phyloP scores from a whole-genome alignment of 1,140 invertebrate genomes.

The Pectinophora gossypiella region DNA sequence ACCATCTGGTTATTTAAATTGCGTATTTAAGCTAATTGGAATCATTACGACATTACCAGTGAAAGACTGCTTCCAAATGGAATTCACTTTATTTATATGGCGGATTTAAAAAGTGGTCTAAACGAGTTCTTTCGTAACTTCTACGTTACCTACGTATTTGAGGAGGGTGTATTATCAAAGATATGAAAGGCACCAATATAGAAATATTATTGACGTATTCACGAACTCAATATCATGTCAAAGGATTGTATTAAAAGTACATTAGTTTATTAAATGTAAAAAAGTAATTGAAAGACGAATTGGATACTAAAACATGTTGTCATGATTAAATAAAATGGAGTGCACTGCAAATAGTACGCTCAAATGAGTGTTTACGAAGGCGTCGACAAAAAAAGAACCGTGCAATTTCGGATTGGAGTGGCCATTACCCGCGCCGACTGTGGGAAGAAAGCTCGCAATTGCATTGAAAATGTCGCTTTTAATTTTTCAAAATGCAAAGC shows the following conservation, averaged over 20 bases:
- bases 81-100: slow-evolving; percentile 26
- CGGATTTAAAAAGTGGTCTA: slow-evolving; percentile 2
- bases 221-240: no score
- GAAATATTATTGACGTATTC: no score
- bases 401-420: slow-evolving; percentile 59
- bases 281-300: background rate
- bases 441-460: slow-evolving; percentile 56
- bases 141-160: no score
- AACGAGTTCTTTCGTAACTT: background rate
- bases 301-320: slow-evolving; percentile 5
- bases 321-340: slow-evolving; percentile 25
- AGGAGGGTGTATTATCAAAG: no score
- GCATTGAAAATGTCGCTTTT: slow-evolving; percentile 68
- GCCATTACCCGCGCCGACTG: slow-evolving; percentile 58
- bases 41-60: slow-evolving; percentile 27
- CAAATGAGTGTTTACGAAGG: slow-evolving; percentile 52
- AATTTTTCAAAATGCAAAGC: slow-evolving; percentile 66
- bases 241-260: no score
- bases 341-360: slow-evolving; percentile 33
- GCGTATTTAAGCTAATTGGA: slow-evolving; percentile 37
- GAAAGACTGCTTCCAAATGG: slow-evolving; percentile 24
- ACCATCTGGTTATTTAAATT: slow-evolving; percentile 39
- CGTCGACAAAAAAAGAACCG: slow-evolving; percentile 45
- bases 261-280: no score
- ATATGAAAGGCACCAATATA: no score